Conservation (phyloP, 2,888 invertebrate genomes). For the Emmelina monodactyla region DNA sequence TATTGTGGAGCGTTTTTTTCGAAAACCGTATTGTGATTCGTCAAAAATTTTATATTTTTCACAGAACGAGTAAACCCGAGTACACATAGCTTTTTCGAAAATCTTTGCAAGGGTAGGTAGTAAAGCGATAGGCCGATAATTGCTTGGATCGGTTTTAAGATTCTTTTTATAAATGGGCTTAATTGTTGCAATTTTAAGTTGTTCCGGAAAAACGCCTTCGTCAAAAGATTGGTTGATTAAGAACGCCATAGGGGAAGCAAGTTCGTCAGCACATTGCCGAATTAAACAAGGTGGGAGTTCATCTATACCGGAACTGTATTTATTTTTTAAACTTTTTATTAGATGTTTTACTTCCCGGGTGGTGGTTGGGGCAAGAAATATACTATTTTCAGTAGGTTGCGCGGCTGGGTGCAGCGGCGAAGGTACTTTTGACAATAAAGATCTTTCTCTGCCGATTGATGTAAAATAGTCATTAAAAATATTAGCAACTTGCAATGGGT, state of each 20-base stretch:
- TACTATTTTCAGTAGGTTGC: no score
- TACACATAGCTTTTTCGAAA: constrained; percentile 1
- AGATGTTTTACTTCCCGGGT: background rate
- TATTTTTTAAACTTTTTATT: background rate
- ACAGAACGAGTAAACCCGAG: constrained; percentile 1
- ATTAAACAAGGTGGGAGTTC: background rate
- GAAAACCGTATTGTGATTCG: constrained; percentile 6
- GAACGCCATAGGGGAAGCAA: background rate
- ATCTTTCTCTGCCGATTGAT: no score
- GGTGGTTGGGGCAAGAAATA: background rate
- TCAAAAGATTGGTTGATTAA: constrained; percentile 3
- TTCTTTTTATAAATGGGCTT: background rate
- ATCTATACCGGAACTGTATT: background rate
- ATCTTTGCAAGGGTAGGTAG: background rate
- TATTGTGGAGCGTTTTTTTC: constrained; percentile 4
- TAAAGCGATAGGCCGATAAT: background rate
- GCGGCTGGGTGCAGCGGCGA: no score
- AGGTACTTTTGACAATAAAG: no score
- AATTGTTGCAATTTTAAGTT: background rate
- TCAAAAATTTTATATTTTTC: constrained; percentile 5
- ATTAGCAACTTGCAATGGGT: no score
- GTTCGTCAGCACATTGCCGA: background rate
- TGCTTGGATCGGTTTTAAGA: background rate
- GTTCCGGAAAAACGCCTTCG: background rate
- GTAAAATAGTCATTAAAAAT: no score